Conservation (phyloP, 2,113 vertebrate species). For the Galbula dea region DNA sequence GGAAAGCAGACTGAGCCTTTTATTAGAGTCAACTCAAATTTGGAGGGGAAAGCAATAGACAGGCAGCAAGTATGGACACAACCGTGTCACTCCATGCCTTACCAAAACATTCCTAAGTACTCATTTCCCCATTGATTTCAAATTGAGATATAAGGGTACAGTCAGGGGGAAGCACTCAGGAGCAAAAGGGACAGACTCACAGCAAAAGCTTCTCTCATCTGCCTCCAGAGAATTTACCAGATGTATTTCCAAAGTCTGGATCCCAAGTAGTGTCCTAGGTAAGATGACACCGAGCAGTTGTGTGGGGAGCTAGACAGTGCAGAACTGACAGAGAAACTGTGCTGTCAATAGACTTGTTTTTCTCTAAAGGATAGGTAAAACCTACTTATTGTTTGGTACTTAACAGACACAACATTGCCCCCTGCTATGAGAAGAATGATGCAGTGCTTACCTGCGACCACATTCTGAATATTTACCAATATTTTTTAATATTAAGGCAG, state of each 20-base stretch:
- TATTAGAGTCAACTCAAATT: background rate
- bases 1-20: background rate
- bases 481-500: slow-evolving; percentile 99
- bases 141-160: background rate
- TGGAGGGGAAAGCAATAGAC: background rate
- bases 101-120: background rate
- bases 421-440: background rate
- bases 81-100: background rate
- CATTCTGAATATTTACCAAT: slow-evolving; percentile 99
- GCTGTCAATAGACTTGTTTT: background rate
- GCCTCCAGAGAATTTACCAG: background rate
- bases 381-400: background rate
- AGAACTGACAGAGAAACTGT: background rate
- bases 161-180: background rate
- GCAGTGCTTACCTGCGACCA: slow-evolving; percentile 90
- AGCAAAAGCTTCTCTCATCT: background rate
- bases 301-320: background rate
- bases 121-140: background rate
- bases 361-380: background rate
- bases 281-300: background rate
- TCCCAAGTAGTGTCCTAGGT: background rate
- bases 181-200: background rate
- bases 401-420: background rate
- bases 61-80: background rate
- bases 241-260: background rate